Conservation (phyloP, 2,113 vertebrate genomes). For the Centropus unirufus region DNA sequence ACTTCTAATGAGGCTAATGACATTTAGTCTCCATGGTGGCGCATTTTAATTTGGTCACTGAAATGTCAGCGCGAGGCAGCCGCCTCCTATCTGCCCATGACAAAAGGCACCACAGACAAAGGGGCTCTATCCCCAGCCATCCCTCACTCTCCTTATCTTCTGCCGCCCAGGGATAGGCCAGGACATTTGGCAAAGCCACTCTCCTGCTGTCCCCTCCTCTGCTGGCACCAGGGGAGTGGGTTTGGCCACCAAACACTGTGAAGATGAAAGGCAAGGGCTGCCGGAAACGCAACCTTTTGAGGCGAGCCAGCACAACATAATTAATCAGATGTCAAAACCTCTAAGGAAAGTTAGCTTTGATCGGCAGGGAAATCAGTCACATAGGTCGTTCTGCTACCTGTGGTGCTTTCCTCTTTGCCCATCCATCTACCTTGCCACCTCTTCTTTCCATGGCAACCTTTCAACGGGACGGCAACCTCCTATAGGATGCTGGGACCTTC, state of each 20-base stretch:
- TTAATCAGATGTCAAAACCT: constrained; percentile 60
- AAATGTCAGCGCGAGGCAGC: constrained; percentile 75
- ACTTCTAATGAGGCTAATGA: constrained; percentile 80
- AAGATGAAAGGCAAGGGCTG: constrained; percentile 33
- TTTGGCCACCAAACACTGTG: neutral
- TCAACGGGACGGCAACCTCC: neutral
- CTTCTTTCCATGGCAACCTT: neutral
- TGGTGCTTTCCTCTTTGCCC: neutral
- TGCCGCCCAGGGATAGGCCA: neutral
- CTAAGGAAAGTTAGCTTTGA: constrained; percentile 33
- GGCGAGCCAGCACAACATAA: neutral
- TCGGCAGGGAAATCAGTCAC: constrained; percentile 3
- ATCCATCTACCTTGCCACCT: neutral
- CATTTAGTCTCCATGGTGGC: constrained; percentile 75
- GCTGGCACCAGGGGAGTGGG: neutral
- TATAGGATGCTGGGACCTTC: neutral
- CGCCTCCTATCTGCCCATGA: constrained; percentile 66
- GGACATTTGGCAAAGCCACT: constrained; percentile 16
- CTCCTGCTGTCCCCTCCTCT: neutral
- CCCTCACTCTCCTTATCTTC: constrained; percentile 64
- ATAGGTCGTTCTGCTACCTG: neutral
- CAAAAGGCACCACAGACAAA: constrained; percentile 67
- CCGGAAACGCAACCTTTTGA: neutral
- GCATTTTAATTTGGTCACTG: constrained; percentile 77
- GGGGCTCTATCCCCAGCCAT: neutral